Percentiles rank a stretch among this genome's conserved stretches.
These are phyloP conservation scores for Pachymerium ferrugineum DNA, from an alignment of 2,888 invertebrate genomes.

Conservation along the genomic window DNA sequence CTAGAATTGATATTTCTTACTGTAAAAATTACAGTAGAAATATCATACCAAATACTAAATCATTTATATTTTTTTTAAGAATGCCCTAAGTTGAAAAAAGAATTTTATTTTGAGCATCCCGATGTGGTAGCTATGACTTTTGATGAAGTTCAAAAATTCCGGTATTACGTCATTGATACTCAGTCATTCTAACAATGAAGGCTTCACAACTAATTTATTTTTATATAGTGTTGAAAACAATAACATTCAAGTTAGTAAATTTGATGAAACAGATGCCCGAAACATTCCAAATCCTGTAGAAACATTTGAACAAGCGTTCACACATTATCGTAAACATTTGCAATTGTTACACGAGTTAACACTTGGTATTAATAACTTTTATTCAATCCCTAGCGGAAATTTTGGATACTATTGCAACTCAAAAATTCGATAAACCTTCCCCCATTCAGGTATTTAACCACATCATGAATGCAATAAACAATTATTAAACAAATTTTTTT, in stretches of 20 bases:
- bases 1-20: background rate
- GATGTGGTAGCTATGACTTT: slow-evolving; percentile 61
- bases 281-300: slow-evolving; percentile 69
- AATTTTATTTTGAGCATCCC: slow-evolving; percentile 76
- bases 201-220: background rate
- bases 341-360: background rate
- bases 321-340: slow-evolving; percentile 57
- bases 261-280: slow-evolving; percentile 41
- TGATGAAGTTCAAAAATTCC: slow-evolving; percentile 59
- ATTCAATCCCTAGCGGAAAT: slow-evolving; percentile 59
- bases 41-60: background rate
- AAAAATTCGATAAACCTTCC: slow-evolving; percentile 73
- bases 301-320: slow-evolving; percentile 77
- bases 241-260: slow-evolving; percentile 59
- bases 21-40: background rate
- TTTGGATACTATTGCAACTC: slow-evolving; percentile 69
- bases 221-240: slow-evolving; percentile 43
- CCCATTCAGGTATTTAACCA: slow-evolving; percentile 60
- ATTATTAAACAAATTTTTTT: background rate
- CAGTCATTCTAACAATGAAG: background rate
- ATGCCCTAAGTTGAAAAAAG: slow-evolving; percentile 64
- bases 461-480: background rate
- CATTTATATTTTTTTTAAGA: slow-evolving; percentile 39
- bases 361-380: background rate
- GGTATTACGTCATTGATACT: slow-evolving; percentile 42